Percentiles rank a stretch among this genome's conserved stretches.
These are phyloP conservation scores for Alca torda DNA, from an alignment of 2,797 vertebrate species.

Conservation along the genomic window DNA sequence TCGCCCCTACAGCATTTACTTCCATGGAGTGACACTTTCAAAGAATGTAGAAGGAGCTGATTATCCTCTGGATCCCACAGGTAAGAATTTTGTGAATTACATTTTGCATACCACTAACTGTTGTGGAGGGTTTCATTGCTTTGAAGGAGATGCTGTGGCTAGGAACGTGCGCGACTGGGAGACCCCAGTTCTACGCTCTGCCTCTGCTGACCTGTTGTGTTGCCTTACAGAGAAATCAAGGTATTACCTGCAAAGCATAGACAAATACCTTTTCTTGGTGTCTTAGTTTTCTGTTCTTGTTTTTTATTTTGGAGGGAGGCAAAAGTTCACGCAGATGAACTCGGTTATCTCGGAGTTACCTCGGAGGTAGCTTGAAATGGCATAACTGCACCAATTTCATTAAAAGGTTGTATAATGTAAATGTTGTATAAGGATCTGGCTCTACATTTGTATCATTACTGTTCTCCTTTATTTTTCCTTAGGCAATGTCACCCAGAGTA, in stretches of 20 bases:
- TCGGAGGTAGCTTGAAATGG: not conserved
- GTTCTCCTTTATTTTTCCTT: conserved; percentile 9
- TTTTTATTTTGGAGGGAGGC: not conserved
- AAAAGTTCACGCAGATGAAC: not conserved
- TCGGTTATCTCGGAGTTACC: not conserved
- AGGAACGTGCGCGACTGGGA: not conserved
- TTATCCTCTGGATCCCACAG: conserved; percentile 82
- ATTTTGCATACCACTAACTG: not conserved
- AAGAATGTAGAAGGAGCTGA: conserved; percentile 84
- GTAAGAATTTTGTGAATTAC: conserved; percentile 56
- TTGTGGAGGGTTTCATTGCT: not conserved
- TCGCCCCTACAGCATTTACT: conserved; percentile 93
- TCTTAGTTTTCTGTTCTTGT: not conserved
- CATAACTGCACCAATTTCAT: not conserved
- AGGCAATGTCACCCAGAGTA: conserved; percentile 82
- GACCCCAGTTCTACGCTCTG: not conserved
- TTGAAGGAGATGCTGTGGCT: not conserved
- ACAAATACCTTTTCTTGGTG: not conserved
- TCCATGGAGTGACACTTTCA: conserved; percentile 90
- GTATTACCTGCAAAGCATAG: not conserved
- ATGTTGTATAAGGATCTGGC: not conserved
- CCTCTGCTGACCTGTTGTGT: not conserved
- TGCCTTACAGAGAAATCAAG: not conserved
- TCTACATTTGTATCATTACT: not conserved
- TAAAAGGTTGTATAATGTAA: not conserved